Evolutionary conservation across 1,140 invertebrate species (phyloP), one percentile per base, ranked within the genome.

Genomic region (Pectinophora gossypiella): DNA sequence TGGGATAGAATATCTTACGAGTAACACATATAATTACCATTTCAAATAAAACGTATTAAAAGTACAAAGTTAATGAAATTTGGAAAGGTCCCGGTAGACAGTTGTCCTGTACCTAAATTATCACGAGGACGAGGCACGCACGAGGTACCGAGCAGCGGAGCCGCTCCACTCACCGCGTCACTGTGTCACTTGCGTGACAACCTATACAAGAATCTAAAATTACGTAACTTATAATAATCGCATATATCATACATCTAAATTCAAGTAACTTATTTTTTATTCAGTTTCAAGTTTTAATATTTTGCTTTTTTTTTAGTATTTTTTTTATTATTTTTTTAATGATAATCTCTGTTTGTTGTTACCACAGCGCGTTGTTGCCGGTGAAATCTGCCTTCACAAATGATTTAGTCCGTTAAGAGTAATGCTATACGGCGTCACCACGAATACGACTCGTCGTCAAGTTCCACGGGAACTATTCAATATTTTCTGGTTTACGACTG

Each of bases 231-330:
- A 85, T 72, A 76, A 82, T 85, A 87, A 83, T 77, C 72, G 78
- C 78, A 84, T 85, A 85, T 85, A 86, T 86, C 76, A 81, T 87
- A 87, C 84, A 87, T 84, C 76, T 85, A 87, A 85, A 83, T 76
- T 76, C 76, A 82, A 76, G 81, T 85, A 84, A 81, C 78, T 85
- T 87, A 87, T 82, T 85, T 82, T 85, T 85, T 85, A 77, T 85
- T 78, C 66, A 75, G 80, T 87, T 85, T 85, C 73, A 78, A 61
- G 64, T 82, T 85, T 85, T 75, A 74, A 72, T 72, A 71, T 84
- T 85, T 85, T 85, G 71, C 77, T 82, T 84, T 87, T 87, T 87
- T 87, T 87, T 87, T 83, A 61, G 51, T 53, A 51, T 44, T 78
- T 80, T 73, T n/a, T 72, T 73, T 54, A 68, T 59, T 62, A 63